Base-by-base conservation (phyloP, 1,140 invertebrate genomes). In the Hylaeus volcanicus region DNA sequence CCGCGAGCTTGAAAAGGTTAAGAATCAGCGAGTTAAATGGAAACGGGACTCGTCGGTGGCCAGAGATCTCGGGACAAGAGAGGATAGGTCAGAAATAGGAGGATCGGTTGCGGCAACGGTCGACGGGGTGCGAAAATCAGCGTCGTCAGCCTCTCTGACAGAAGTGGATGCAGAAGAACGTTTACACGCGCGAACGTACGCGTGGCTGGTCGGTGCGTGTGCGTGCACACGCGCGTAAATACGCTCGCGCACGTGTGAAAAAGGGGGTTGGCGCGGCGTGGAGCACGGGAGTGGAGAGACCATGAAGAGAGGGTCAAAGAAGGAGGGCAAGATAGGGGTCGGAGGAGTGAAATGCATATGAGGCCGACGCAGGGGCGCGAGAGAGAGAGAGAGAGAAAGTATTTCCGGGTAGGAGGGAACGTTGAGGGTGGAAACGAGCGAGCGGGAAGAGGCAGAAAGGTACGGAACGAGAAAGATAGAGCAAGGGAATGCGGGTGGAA, bases 61-160 rank as follows among this genome's bases (percentile, higher is more conserved):
- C 39, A 71, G 43, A 41, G 60, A 63, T 3, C 45, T 6, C 45
- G 26, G 14, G 63, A 26, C 26, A 26, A 26, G 26, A 26, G 39
- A 60, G 41, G 61, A n/a, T n/a, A 64, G 12, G n/a, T 2, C 11
- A 55, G 53, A 61, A 45, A 73, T 74, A 48, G n/a, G 60, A 5
- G 26, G 53, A 61, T 41, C 15, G 48, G 12, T 41, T 55, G 39
- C 43, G 68, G 53, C 43, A 41, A 14, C n/a, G 61, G 5, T 82
- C 63, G 41, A 56, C 39, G 71, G 80, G 77, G 79, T 78, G 87
- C 75, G 81, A 82, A 75, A 78, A 81, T 75, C 81, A 51, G 81
- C 79, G 84, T 84, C 85, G 82, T 82, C 87, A 84, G 82, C 77
- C 86, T 79, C 84, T 3, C 45, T 15, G 66, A 55, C 72, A 39